These are phyloP conservation scores for Abrostola tripartita DNA, from an alignment of 2,888 invertebrate species.

Conservation along the genomic window DNA sequence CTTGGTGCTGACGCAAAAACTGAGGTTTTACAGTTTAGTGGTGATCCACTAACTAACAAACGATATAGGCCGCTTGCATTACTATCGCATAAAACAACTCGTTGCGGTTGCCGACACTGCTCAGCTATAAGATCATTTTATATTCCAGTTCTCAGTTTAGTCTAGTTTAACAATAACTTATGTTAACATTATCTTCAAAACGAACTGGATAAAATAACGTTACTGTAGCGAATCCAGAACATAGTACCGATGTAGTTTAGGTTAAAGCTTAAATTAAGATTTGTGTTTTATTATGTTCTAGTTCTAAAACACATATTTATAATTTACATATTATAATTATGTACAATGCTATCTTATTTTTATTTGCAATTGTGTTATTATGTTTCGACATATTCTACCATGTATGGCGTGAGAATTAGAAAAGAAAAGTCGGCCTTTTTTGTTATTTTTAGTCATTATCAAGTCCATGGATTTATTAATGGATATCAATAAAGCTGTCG, in stretches of 20 bases:
- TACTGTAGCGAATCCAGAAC: not conserved
- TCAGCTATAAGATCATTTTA: constrained; percentile 56
- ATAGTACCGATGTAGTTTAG: not conserved
- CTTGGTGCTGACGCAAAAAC: constrained; percentile 45
- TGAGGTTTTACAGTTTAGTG: constrained; percentile 46
- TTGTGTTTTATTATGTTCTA: too few species aligned
- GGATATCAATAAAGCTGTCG: constrained; percentile 31
- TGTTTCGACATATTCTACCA: too few species aligned
- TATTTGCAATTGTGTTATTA: too few species aligned
- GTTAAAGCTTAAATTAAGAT: not conserved
- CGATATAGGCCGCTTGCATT: constrained; percentile 50
- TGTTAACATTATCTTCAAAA: not conserved
- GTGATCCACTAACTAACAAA: constrained; percentile 44
- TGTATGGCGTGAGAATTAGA: too few species aligned
- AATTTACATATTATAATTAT: too few species aligned
- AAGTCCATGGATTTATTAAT: constrained; percentile 39
- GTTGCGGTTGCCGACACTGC: constrained; percentile 46
- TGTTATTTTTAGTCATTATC: constrained; percentile 14
- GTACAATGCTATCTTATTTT: too few species aligned
- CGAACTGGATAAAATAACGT: not conserved
- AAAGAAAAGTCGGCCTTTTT: too few species aligned
- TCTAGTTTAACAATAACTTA: not conserved
- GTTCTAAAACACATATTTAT: too few species aligned
- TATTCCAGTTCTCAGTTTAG: constrained; percentile 57
- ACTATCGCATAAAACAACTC: constrained; percentile 44